phyloP scores from a whole-genome alignment of 2,113 vertebrate genomes.

The Chaetodon trifascialis region DNA sequence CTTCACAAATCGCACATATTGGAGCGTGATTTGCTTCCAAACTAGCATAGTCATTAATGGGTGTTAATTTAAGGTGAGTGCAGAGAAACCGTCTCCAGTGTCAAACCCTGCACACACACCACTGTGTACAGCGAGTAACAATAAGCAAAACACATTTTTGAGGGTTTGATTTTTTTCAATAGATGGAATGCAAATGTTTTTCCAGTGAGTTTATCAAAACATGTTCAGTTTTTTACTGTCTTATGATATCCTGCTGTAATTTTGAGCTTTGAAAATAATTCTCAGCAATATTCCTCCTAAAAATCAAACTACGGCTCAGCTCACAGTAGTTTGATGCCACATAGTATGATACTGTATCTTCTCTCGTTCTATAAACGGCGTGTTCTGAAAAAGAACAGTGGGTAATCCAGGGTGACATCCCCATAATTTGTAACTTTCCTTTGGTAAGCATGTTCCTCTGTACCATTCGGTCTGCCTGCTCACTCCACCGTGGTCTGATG shows the following conservation, averaged over 20 bases:
- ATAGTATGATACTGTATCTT: neutral
- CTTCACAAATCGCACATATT: too few species aligned
- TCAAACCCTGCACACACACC: too few species aligned
- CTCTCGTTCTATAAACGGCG: constrained; percentile 7
- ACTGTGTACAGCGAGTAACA: neutral
- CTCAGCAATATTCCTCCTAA: neutral
- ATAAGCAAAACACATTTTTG: neutral
- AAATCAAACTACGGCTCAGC: too few species aligned
- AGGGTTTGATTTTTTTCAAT: neutral
- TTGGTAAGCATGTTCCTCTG: neutral
- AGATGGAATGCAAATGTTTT: neutral
- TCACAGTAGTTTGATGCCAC: neutral
- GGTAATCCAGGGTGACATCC: neutral
- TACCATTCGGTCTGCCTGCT: neutral
- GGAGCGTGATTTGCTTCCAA: too few species aligned
- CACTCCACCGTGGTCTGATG: constrained; percentile 26
- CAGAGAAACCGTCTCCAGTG: too few species aligned
- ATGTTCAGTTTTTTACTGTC: neutral
- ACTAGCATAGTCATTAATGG: too few species aligned
- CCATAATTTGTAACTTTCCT: constrained; percentile 18
- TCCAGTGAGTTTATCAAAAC: neutral
- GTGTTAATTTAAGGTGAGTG: too few species aligned
- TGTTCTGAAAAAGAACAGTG: constrained; percentile 25
- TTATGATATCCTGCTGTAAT: neutral
- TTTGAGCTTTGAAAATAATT: neutral